Conservation (phyloP, 30 jellyfish, hydroid and myxozoan genomes). For the Calvadosia cruxmelitensis region DNA sequence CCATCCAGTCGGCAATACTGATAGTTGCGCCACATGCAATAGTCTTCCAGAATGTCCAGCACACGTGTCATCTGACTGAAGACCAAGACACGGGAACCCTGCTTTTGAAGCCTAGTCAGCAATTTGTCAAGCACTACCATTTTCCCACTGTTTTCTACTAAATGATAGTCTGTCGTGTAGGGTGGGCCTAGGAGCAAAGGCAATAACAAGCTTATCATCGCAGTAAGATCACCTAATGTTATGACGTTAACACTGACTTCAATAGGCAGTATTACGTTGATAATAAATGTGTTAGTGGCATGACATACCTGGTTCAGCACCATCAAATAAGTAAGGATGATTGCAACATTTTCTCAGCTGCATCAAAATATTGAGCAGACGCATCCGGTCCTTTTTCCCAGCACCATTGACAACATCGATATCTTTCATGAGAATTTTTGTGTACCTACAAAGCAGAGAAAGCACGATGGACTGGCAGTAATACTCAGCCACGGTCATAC, state of each 20-base stretch:
- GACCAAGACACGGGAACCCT: constrained; percentile 86
- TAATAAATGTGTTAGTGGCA: too few relatives aligned
- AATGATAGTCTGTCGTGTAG: constrained; percentile 87
- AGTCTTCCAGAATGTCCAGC: constrained; percentile 94
- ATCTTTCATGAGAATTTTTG: constrained; percentile 91
- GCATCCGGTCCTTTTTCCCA: constrained; percentile 85
- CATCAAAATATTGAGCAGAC: constrained; percentile 89
- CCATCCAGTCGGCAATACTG: constrained; percentile 99
- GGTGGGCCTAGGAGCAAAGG: too few relatives aligned
- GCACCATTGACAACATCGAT: constrained; percentile 96
- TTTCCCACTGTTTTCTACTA: constrained; percentile 92
- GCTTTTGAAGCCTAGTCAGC: constrained; percentile 38
- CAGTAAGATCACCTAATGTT: too few relatives aligned
- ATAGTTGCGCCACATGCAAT: constrained; percentile 88
- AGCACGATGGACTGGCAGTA: too few relatives aligned
- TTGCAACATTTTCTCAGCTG: constrained; percentile 98
- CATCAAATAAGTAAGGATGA: constrained; percentile 98
- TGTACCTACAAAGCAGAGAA: constrained; percentile 44
- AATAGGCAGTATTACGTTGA: too few relatives aligned
- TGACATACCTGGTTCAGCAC: constrained; percentile 92
- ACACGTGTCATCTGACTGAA: constrained; percentile 99
- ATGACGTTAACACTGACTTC: too few relatives aligned
- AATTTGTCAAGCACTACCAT: constrained; percentile 89
- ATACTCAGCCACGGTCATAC: too few relatives aligned
- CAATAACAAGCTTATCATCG: too few relatives aligned